phyloP scores from a whole-genome alignment of 2,797 vertebrate species.

The Macrochelys suwanniensis region DNA sequence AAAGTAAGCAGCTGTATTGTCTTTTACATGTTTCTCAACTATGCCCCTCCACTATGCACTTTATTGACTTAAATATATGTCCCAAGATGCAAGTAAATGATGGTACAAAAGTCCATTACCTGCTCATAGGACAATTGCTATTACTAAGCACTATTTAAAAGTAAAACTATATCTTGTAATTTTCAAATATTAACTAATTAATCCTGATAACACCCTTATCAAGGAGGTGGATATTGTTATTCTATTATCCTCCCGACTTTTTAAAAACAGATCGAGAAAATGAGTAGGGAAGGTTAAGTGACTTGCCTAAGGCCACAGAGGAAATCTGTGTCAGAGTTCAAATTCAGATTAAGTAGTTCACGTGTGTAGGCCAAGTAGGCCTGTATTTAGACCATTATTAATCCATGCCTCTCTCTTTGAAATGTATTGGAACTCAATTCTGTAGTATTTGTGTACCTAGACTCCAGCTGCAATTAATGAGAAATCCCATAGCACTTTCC shows the following conservation, averaged over 20 bases:
- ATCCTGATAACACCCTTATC: neutral
- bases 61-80: neutral
- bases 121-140: neutral
- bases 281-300: neutral
- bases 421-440: neutral
- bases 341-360: neutral
- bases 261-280: neutral
- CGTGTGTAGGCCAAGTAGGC: neutral
- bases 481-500: neutral
- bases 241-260: neutral
- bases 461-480: neutral
- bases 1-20: neutral
- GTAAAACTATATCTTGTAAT: neutral
- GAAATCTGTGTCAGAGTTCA: neutral
- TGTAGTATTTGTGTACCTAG: neutral
- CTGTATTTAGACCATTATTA: neutral
- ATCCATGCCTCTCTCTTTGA: neutral
- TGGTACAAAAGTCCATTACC: neutral
- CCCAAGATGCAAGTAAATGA: neutral
- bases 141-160: neutral
- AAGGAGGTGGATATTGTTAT: neutral
- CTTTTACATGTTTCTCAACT: neutral
- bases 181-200: neutral
- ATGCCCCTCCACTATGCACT: neutral
- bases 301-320: neutral